These are phyloP conservation scores for Tupaia tana DNA, from an alignment of 2,113 vertebrate species.

Conservation along the genomic window DNA sequence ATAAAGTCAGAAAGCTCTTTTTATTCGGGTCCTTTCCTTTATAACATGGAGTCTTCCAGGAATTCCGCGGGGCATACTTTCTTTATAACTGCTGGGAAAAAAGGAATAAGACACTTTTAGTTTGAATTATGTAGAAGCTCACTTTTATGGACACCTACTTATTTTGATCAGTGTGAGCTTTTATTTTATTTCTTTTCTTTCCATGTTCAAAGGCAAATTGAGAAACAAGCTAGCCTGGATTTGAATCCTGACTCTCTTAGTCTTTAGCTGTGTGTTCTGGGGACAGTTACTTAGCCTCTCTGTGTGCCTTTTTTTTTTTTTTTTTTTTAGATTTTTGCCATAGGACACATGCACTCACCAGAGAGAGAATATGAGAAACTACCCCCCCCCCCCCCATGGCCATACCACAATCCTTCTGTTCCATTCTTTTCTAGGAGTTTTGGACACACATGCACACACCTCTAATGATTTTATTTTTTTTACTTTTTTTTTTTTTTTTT, in stretches of 20 bases:
- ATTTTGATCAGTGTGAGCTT: background rate
- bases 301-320: background rate
- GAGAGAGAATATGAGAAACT: too few species aligned
- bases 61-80: slow-evolving; percentile 41
- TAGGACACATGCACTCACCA: too few species aligned
- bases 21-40: background rate
- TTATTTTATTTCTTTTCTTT: background rate
- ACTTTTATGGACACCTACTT: slow-evolving; percentile 26
- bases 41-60: background rate
- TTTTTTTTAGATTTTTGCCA: too few species aligned
- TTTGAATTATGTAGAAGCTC: slow-evolving; percentile 14
- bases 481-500: too few species aligned
- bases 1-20: slow-evolving; percentile 22
- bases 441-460: too few species aligned
- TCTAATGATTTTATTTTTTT: too few species aligned
- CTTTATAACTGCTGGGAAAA: slow-evolving; percentile 29
- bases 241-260: background rate
- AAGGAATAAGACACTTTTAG: slow-evolving; percentile 5
- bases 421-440: too few species aligned
- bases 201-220: background rate
- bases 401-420: too few species aligned
- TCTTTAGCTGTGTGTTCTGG: background rate
- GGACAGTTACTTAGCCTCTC: background rate
- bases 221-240: background rate
- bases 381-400: too few species aligned